Conservation (phyloP, 2,113 vertebrate species). For the Ahaetulla prasina region DNA sequence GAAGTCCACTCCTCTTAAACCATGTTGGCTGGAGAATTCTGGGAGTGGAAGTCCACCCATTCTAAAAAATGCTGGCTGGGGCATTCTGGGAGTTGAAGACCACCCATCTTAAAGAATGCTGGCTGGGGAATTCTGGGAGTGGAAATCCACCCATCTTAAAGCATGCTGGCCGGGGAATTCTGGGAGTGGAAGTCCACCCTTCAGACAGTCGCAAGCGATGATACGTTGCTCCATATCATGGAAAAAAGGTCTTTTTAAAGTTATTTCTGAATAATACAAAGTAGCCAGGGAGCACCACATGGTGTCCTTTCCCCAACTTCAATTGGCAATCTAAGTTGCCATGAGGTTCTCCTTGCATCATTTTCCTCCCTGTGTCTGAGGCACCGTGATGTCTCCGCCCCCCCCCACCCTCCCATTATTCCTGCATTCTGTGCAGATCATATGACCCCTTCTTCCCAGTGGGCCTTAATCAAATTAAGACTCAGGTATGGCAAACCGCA, state of each 20-base stretch:
- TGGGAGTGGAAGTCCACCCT: no score
- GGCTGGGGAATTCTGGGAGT: no score
- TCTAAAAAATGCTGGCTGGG: no score
- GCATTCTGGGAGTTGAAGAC: no score
- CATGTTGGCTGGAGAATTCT: no score
- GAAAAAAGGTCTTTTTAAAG: background rate
- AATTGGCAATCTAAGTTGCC: background rate
- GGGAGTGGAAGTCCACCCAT: no score
- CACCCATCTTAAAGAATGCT: no score
- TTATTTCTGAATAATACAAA: background rate
- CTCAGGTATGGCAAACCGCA: background rate
- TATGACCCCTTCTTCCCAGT: background rate
- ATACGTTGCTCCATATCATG: no score
- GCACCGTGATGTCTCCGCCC: accelerated
- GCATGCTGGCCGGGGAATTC: no score
- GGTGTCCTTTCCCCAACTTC: background rate
- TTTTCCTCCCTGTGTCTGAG: background rate
- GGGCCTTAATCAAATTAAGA: background rate
- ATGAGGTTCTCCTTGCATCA: background rate
- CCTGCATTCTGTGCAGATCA: background rate
- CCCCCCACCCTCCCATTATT: accelerated
- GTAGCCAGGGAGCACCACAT: no score
- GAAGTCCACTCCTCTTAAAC: no score
- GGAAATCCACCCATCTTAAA: no score
- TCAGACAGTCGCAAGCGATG: background rate